Evolutionary conservation across 2,113 vertebrate genomes (phyloP).

Genomic region (Trematocara stigmaticum): DNA sequence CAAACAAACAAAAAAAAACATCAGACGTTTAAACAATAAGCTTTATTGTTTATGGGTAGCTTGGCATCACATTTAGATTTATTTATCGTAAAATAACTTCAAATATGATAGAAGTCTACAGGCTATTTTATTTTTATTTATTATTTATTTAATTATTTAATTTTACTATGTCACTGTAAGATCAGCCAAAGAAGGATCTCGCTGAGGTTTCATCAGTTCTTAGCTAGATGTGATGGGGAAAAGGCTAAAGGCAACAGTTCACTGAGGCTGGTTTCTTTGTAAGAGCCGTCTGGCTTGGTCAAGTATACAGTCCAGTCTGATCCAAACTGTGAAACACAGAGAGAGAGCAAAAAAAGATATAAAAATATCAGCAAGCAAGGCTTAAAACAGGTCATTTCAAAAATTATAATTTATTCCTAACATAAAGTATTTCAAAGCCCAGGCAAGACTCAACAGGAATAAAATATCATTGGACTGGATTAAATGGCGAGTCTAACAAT

Average conservation of each 20-base stretch:
- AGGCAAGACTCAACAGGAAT: background rate
- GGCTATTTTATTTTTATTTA: background rate
- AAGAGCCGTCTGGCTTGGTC: slow-evolving; percentile 81
- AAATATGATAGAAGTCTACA: background rate
- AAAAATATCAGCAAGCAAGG: background rate
- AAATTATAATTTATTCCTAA: background rate
- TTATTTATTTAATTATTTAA: background rate
- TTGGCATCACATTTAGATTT: background rate
- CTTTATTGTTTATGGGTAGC: background rate
- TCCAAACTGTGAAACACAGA: slow-evolving; percentile 76
- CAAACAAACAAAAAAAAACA: background rate
- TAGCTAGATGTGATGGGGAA: slow-evolving; percentile 75
- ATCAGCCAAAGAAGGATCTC: background rate
- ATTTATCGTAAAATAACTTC: background rate
- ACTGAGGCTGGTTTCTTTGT: slow-evolving; percentile 76
- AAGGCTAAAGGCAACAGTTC: slow-evolving; percentile 84
- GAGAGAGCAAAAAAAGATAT: background rate
- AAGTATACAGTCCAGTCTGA: slow-evolving; percentile 82
- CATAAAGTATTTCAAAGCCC: background rate
- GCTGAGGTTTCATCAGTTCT: slow-evolving; percentile 26
- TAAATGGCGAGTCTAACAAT: background rate
- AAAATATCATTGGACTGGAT: background rate
- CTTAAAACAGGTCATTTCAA: background rate
- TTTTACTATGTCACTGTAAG: background rate
- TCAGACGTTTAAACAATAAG: background rate